phyloP scores from a whole-genome alignment of 1,140 invertebrate genomes.

The Ips nitidus region DNA sequence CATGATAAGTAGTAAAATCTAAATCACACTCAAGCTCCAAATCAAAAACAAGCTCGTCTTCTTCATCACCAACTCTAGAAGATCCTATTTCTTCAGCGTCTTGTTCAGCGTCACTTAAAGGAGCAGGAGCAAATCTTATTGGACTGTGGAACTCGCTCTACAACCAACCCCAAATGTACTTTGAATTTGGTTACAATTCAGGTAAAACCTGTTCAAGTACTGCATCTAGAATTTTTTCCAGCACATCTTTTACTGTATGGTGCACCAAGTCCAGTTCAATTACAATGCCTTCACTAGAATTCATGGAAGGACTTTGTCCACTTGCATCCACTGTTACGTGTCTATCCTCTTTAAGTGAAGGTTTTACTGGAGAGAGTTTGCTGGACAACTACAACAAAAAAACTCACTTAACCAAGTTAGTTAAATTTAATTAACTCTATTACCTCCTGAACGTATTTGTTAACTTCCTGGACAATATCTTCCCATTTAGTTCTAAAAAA shows the following conservation, averaged over 20 bases:
- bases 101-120: not conserved
- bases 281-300: not conserved
- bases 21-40: slow-evolving; percentile 20
- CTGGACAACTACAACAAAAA: not conserved
- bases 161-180: not conserved
- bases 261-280: not conserved
- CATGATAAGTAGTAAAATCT: slow-evolving; percentile 14
- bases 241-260: slow-evolving; percentile 6
- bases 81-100: not conserved
- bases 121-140: not conserved
- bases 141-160: not conserved
- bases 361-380: slow-evolving; percentile 3
- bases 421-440: not conserved
- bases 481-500: slow-evolving; percentile 18
- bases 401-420: not conserved
- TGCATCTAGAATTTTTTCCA: slow-evolving; percentile 8
- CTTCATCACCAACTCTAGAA: slow-evolving; percentile 4
- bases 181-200: not conserved
- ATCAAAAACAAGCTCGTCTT: slow-evolving; percentile 15
- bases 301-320: not conserved
- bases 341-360: not conserved
- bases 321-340: slow-evolving; percentile 3
- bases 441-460: slow-evolving; percentile 20
- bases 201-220: not conserved
- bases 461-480: slow-evolving; percentile 13